Percentiles rank a stretch among this genome's conserved stretches.
These are phyloP conservation scores for Standfussiana lucernea DNA, from an alignment of 2,888 invertebrate genomes.

Conservation along the genomic window DNA sequence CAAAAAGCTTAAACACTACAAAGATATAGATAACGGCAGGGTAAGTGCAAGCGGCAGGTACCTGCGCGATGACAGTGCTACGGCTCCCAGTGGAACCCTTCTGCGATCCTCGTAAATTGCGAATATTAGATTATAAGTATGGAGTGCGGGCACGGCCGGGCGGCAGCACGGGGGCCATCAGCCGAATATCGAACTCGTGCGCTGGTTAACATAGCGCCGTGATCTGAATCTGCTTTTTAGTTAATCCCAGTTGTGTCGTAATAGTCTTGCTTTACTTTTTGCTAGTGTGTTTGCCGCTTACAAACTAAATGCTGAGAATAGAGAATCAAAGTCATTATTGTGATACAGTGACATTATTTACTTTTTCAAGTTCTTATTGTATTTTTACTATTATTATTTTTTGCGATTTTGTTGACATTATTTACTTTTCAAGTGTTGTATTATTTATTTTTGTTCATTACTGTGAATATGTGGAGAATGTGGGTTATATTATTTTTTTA, in stretches of 20 bases:
- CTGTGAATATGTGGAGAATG: too few relatives aligned
- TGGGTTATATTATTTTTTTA: too few relatives aligned
- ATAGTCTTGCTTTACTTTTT: constrained; percentile 38
- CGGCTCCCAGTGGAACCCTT: constrained; percentile 85
- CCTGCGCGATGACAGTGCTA: constrained; percentile 88
- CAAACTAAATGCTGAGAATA: constrained; percentile 14
- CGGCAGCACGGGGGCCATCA: constrained; percentile 83
- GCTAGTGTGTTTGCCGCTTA: constrained; percentile 42
- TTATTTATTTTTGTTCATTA: too few relatives aligned
- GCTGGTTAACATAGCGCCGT: constrained; percentile 83
- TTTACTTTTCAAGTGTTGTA: too few relatives aligned
- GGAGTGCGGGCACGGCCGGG: constrained; percentile 79
- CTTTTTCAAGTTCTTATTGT: too few relatives aligned
- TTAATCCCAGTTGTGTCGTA: constrained; percentile 67
- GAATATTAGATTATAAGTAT: constrained; percentile 91
- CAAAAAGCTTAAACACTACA: constrained; percentile 74
- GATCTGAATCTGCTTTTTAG: constrained; percentile 87
- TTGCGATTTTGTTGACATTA: too few relatives aligned
- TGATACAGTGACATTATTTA: too few relatives aligned
- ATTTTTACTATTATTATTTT: too few relatives aligned
- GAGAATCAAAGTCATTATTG: background rate
- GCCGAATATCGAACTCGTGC: constrained; percentile 87
- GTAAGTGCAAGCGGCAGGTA: constrained; percentile 87
- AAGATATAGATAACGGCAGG: constrained; percentile 81
- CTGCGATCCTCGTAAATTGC: constrained; percentile 90